Evolutionary conservation across 2,888 invertebrate species (phyloP), one percentile per base, ranked within the genome.

Genomic region (Erannis defoliaria): DNA sequence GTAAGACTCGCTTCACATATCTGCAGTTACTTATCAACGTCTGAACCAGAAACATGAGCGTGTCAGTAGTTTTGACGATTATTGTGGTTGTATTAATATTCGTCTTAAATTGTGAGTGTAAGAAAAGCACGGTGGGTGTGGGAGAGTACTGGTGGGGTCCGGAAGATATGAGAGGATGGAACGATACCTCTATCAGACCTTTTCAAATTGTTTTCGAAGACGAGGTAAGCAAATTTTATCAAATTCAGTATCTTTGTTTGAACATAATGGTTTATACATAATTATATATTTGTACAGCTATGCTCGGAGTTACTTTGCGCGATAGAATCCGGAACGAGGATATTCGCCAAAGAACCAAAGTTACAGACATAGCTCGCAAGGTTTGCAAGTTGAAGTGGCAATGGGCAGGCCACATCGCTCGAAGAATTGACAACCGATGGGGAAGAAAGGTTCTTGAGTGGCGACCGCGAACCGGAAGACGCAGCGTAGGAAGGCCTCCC

Each of bases 151-250:
- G 48, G 48, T 59, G 59, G 59, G 54, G 59, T 5, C 38, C 40
- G 84, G 63, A 3, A 58, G 55, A 3, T 71, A 71, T 23, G 5
- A 38, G n/a, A 14, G 14, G 23, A 23, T 5, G 16, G 6, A 59
- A 59, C 16, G 67, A 68, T 31, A 54, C 43, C 5, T 79, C 84
- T 16, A 89, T 95, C 38, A 86, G 83, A 54, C 90, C 93, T 0
- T 95, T 94, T 71, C 89, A 90, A 79, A 92, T 95, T 21, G 83
- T 91, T 43, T 84, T 94, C 23, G 72, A 91, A 0, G 82, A 93
- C 62, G 81, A 92, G 85, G 94, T 95, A 75, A 82, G 71, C 50
- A 8, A 31, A 35, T 35, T n/a, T 35, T 35, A 1, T 0, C 1
- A n/a, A 12, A 5, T 0, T 10, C 5, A 12, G 2, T 35, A 3